These are phyloP conservation scores for Eciton burchellii DNA, from an alignment of 1,140 invertebrate genomes.

Conservation along the genomic window DNA sequence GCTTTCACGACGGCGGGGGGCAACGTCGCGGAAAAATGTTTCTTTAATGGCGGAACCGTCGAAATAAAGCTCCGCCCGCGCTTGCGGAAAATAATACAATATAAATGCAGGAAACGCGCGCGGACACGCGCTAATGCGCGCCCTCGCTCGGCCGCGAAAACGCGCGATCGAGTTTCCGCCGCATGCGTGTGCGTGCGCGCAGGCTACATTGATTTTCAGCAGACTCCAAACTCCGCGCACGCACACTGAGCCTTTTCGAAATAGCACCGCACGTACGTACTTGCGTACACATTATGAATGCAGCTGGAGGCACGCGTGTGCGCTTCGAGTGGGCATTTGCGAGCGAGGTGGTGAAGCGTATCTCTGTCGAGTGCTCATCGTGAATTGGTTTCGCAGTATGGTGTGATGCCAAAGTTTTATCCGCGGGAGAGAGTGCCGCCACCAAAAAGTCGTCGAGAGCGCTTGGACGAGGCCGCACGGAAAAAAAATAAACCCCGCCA, in stretches of 20 bases:
- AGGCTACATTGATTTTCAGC: constrained; percentile 45
- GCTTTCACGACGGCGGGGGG: constrained; percentile 36
- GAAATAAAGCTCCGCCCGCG: not conserved
- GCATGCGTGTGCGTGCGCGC: not conserved
- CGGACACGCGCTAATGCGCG: constrained; percentile 19
- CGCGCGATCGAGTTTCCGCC: not conserved
- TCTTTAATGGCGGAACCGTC: constrained; percentile 35
- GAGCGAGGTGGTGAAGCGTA: constrained; percentile 51
- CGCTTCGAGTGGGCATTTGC: constrained; percentile 54
- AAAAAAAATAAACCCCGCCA: not conserved
- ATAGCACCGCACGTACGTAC: constrained; percentile 53
- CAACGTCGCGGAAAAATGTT: constrained; percentile 39
- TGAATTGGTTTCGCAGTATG: constrained; percentile 41
- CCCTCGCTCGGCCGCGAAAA: constrained; percentile 7
- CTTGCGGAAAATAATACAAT: constrained; percentile 25
- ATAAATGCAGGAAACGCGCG: constrained; percentile 10
- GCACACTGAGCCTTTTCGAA: constrained; percentile 6
- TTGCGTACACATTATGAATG: constrained; percentile 55
- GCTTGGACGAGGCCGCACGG: not conserved
- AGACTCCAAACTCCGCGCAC: constrained; percentile 4
- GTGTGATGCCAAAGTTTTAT: constrained; percentile 33
- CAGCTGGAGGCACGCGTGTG: constrained; percentile 39
- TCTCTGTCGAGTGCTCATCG: constrained; percentile 51
- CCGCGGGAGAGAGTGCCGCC: constrained; percentile 26
- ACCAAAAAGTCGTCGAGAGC: constrained; percentile 42